Base-by-base conservation (phyloP, 2,797 vertebrate genomes). In the Pachyuromys duprasi region DNA sequence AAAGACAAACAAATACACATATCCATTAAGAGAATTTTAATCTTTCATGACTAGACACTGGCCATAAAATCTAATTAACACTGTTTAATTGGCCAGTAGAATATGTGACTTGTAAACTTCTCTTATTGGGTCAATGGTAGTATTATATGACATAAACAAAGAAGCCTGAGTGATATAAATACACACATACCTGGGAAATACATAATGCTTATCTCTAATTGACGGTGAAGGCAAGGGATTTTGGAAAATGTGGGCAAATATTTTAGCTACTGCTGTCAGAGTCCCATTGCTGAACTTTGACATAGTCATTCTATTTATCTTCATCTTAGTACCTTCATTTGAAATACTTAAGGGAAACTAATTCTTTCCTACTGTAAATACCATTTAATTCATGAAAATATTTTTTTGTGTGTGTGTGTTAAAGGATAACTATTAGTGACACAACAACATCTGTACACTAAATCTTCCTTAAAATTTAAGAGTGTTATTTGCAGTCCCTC, bases 91-190 rank as follows among this genome's bases (percentile, higher is more conserved):
- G 72, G 60, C 22, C 49, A 33, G 36, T 1, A 45, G 3, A 80
- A 1, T 53, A 82, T 72, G 31, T 82, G 18, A 86, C 31, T 94
- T 78, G 74, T 39, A 74, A 86, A 74, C 88, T 84, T 92, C 22
- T 87, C 33, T 75, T 28, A 95, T 88, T 88, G 14, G 17, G 7
- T 89, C 55, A 93, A 55, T 69, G 78, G 2, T 9, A 62, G 3
- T 49, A 69, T 45, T 67, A 86, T n/a, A 60, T 39, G 31, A 5
- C 65, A 49, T 28, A 75, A 11, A 53, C 18, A 81, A 22, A 74
- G 22, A 11, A 3, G 39, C 36, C 5, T 4, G 39, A 33, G 28
- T 45, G 42, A 86, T 8, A 42, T 42, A 76, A 42, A 75, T 26
- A 22, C 14, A 84, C 0, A 31, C 6, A 11, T 42, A n/a, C 69